Conservation (phyloP, 2,113 vertebrate genomes). For the Calidris pugnax region DNA sequence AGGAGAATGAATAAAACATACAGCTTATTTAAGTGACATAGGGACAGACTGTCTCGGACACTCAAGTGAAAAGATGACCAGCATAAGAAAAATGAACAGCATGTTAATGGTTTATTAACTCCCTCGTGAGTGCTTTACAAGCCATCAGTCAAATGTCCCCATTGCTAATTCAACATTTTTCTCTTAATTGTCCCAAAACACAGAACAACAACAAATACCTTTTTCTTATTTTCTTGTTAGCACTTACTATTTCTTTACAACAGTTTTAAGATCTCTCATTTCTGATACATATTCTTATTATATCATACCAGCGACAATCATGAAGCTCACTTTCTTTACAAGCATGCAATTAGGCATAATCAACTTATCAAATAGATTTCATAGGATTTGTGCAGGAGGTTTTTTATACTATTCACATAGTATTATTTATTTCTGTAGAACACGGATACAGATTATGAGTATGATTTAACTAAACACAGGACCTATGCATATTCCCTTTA, state of each 20-base stretch:
- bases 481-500: neutral
- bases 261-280: neutral
- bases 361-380: neutral
- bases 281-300: neutral
- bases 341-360: neutral
- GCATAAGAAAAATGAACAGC: neutral
- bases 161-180: neutral
- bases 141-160: neutral
- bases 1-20: slow-evolving; percentile 32
- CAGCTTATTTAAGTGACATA: neutral
- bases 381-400: neutral
- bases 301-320: neutral
- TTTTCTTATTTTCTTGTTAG: neutral
- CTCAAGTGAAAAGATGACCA: slow-evolving; percentile 3
- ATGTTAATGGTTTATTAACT: neutral
- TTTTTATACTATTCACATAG: neutral
- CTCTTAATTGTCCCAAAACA: neutral
- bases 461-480: neutral
- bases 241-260: neutral
- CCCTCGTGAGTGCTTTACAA: neutral
- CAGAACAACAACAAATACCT: neutral
- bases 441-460: neutral
- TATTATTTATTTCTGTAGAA: neutral
- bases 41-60: neutral
- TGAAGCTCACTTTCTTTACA: neutral